Percentiles rank a stretch among this genome's conserved stretches.
Evolutionary conservation across 2,888 invertebrate genomes (phyloP).

Genomic region (Cosmia pyralina): DNA sequence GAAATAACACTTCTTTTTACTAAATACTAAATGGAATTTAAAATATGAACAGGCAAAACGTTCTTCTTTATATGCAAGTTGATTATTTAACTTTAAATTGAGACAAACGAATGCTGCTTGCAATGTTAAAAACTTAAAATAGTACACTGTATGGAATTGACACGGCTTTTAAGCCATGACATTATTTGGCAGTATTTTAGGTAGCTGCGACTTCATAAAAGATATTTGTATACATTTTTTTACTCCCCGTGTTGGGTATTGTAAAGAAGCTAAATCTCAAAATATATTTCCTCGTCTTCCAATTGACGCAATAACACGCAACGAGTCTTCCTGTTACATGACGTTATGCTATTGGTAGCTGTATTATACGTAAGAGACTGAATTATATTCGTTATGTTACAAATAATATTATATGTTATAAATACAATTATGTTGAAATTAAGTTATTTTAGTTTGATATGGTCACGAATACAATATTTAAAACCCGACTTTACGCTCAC

Average conservation of each 20-base stretch:
- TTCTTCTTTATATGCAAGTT: background rate
- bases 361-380: conserved; percentile 68
- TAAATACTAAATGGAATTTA: background rate
- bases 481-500: background rate
- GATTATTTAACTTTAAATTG: background rate
- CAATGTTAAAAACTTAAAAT: too few species aligned
- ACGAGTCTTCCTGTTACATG: conserved; percentile 58
- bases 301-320: conserved; percentile 38
- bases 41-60: background rate
- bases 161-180: background rate
- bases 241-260: conserved; percentile 14
- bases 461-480: conserved; percentile 9
- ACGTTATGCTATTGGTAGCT: conserved; percentile 55
- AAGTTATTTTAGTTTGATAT: conserved; percentile 19
- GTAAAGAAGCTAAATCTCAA: conserved; percentile 9
- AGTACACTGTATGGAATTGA: too few species aligned
- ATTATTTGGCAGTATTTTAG: conserved; percentile 8
- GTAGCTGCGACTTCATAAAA: conserved; percentile 21
- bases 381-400: conserved; percentile 56
- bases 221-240: conserved; percentile 14
- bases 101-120: background rate
- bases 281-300: conserved; percentile 52
- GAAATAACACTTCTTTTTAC: background rate
- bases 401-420: conserved; percentile 26
- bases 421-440: conserved; percentile 4